A percentile compares a stretch with the other conserved stretches of the same genome.
phyloP scores from a whole-genome alignment of 2,797 vertebrate species.

The Ctenochaetus hawaiiensis region DNA sequence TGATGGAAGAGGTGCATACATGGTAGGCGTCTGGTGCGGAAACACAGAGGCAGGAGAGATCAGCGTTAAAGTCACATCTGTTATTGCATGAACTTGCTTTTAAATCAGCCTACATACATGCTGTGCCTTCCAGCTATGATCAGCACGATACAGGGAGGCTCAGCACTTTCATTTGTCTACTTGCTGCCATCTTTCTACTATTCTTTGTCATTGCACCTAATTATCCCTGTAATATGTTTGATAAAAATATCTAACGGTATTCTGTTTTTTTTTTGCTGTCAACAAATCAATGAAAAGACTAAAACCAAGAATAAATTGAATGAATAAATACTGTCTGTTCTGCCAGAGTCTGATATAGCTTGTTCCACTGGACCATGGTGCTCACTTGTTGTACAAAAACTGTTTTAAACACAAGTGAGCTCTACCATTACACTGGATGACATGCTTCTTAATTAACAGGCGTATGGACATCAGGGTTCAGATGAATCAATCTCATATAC shows the following conservation, averaged over 20 bases:
- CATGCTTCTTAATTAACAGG: not conserved
- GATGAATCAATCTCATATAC: not conserved
- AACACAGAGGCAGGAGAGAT: not conserved
- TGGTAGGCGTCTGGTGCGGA: constrained; percentile 91
- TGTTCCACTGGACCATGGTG: not conserved
- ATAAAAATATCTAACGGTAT: not conserved
- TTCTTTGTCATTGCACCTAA: not conserved
- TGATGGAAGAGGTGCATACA: constrained; percentile 99
- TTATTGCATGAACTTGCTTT: not conserved
- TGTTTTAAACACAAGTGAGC: not conserved
- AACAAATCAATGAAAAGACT: not conserved
- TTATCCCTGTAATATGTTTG: not conserved
- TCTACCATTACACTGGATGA: not conserved
- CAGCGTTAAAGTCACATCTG: not conserved
- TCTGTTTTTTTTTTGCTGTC: not conserved
- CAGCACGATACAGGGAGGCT: not conserved
- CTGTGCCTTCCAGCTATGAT: too few relatives aligned
- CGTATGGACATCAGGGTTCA: not conserved
- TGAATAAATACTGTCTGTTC: not conserved
- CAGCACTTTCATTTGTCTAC: not conserved
- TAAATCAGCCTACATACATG: not conserved
- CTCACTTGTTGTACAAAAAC: not conserved
- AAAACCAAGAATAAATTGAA: not conserved
- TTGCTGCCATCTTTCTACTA: not conserved
- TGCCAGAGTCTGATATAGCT: not conserved